phyloP scores from a whole-genome alignment of 1,140 invertebrate genomes.

The Acromyrmex echinatior region DNA sequence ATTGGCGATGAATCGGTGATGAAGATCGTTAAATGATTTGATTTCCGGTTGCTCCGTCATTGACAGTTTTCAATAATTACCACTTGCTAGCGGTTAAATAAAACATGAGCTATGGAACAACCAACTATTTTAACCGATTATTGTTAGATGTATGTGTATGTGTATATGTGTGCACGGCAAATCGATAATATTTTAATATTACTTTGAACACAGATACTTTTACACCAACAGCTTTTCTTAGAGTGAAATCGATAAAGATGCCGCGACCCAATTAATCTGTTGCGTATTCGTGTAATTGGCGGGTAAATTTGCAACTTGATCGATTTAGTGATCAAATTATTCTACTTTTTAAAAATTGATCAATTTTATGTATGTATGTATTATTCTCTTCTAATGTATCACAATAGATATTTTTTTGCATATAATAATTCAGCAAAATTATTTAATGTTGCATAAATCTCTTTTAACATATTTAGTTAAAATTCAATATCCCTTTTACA shows the following conservation, averaged over 20 bases:
- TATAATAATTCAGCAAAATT: background rate
- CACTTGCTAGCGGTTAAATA: conserved; percentile 29
- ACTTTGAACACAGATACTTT: conserved; percentile 14
- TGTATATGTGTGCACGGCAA: background rate
- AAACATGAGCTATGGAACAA: conserved; percentile 16
- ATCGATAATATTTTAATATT: conserved; percentile 53
- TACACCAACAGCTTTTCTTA: conserved; percentile 24
- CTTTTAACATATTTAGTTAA: background rate
- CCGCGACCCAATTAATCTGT: conserved; percentile 56
- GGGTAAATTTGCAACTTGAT: conserved; percentile 31
- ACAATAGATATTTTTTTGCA: background rate
- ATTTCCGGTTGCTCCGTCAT: conserved; percentile 40
- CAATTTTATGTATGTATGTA: background rate
- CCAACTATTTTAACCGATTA: conserved; percentile 37
- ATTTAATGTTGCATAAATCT: background rate
- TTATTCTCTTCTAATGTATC: background rate
- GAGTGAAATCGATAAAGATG: conserved; percentile 41
- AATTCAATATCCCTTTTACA: background rate
- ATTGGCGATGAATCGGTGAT: background rate
- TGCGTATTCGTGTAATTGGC: conserved; percentile 41
- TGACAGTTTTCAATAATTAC: conserved; percentile 44
- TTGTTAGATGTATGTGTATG: background rate
- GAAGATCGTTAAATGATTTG: conserved; percentile 37
- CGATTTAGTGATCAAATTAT: conserved; percentile 16
- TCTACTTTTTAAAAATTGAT: background rate